phyloP scores from a whole-genome alignment of 2,888 invertebrate genomes.

The Drosophila formosana region DNA sequence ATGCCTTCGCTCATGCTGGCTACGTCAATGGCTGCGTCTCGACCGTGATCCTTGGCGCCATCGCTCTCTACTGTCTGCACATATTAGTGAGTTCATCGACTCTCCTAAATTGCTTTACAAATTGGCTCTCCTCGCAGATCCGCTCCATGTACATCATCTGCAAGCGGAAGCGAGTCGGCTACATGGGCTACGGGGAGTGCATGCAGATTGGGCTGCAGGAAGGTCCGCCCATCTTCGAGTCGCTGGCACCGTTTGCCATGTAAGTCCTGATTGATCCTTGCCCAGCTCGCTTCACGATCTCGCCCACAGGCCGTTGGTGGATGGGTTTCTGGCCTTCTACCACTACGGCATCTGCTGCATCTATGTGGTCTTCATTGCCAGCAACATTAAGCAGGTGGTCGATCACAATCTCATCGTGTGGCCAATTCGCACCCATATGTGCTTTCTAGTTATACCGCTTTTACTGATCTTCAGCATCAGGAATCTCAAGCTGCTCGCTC shows the following conservation, averaged over 20 bases:
- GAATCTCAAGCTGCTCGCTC: slow-evolving; percentile 94
- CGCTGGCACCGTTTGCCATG: slow-evolving; percentile 87
- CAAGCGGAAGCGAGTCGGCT: slow-evolving; percentile 89
- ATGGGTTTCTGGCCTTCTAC: slow-evolving; percentile 94
- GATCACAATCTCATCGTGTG: slow-evolving; percentile 87
- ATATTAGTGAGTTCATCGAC: slow-evolving; percentile 88
- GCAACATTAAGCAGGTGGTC: slow-evolving; percentile 92
- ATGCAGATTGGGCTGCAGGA: slow-evolving; percentile 91
- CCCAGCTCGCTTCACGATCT: not conserved
- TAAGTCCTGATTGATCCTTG: slow-evolving; percentile 59
- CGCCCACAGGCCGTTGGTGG: slow-evolving; percentile 88
- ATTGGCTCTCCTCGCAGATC: slow-evolving; percentile 63
- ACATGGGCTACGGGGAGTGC: slow-evolving; percentile 93
- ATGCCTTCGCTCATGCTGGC: slow-evolving; percentile 94
- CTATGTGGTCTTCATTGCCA: slow-evolving; percentile 97
- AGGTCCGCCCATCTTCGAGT: slow-evolving; percentile 89
- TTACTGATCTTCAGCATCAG: slow-evolving; percentile 90
- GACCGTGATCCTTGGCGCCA: slow-evolving; percentile 92
- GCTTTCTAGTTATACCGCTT: slow-evolving; percentile 89
- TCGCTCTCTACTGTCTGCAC: slow-evolving; percentile 98
- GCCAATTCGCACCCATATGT: slow-evolving; percentile 86
- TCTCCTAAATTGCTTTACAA: too few species aligned
- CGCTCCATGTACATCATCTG: slow-evolving; percentile 85
- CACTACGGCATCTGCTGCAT: slow-evolving; percentile 99
- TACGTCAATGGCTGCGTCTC: slow-evolving; percentile 94